Evolutionary conservation across 2,888 invertebrate genomes (phyloP).

Genomic region (Catonia carolina): DNA sequence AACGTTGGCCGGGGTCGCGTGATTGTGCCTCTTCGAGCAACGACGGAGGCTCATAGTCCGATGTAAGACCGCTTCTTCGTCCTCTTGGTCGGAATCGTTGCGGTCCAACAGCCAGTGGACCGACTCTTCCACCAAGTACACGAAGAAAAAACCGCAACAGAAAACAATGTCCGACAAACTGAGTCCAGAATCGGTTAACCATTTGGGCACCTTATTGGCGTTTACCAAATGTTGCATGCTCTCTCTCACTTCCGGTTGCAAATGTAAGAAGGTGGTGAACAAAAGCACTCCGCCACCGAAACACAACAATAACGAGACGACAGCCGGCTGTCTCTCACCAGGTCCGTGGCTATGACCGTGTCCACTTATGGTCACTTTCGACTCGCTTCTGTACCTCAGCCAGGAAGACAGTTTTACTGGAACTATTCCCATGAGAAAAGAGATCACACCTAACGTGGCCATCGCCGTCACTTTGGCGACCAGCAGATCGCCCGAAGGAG

Average conservation of each 20-base stretch:
- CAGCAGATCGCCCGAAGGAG: conserved; percentile 43
- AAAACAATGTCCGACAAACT: conserved; percentile 53
- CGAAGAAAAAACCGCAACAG: conserved; percentile 57
- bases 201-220: conserved; percentile 43
- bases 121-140: conserved; percentile 56
- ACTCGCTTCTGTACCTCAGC: neutral
- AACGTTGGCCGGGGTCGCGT: conserved; percentile 30
- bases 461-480: conserved; percentile 72
- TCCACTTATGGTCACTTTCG: neutral
- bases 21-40: conserved; percentile 40
- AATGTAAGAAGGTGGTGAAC: conserved; percentile 57
- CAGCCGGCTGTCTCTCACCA: conserved; percentile 37
- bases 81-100: conserved; percentile 37
- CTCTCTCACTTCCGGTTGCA: conserved; percentile 58
- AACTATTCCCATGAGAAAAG: conserved; percentile 63
- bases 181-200: conserved; percentile 39
- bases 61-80: conserved; percentile 45
- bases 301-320: conserved; percentile 53
- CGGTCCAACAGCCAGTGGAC: conserved; percentile 50
- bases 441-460: conserved; percentile 66
- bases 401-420: conserved; percentile 58
- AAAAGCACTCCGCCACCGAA: conserved; percentile 60
- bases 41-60: conserved; percentile 50
- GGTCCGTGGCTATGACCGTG: conserved; percentile 30
- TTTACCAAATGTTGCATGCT: conserved; percentile 47